A percentile compares a stretch with the other conserved stretches of the same genome.
Evolutionary conservation across 1,140 invertebrate species (phyloP).

Genomic region (Caenorhabditis elegans): DNA sequence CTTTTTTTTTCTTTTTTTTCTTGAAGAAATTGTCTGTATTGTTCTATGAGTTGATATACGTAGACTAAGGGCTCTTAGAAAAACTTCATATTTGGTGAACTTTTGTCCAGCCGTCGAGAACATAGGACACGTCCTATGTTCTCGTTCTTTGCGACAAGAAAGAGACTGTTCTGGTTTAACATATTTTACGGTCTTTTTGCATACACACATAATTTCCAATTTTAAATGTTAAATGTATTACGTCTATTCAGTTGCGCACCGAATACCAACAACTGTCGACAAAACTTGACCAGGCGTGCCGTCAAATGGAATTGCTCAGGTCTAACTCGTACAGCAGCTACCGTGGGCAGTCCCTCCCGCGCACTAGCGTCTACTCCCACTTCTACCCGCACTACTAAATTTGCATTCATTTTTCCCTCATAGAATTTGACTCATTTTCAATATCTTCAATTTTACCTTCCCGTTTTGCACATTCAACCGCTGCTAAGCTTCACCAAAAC

Average conservation of each 20-base stretch:
- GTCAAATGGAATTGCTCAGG: conserved; percentile 65
- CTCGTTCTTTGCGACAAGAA: too few relatives aligned
- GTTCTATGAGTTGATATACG: too few relatives aligned
- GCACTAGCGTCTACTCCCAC: conserved; percentile 61
- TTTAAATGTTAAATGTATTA: background rate
- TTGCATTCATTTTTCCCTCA: background rate
- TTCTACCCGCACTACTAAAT: conserved; percentile 65
- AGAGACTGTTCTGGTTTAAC: too few relatives aligned
- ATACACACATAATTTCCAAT: background rate
- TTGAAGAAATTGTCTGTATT: background rate
- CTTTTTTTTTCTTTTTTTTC: background rate
- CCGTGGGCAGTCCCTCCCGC: conserved; percentile 55
- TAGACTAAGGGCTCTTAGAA: too few relatives aligned
- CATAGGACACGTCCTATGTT: too few relatives aligned
- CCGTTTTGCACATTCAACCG: background rate
- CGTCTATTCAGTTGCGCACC: conserved; percentile 56
- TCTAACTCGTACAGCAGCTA: conserved; percentile 54
- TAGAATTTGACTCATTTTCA: too few relatives aligned
- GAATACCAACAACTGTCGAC: conserved; percentile 57
- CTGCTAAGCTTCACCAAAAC: background rate
- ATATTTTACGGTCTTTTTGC: too few relatives aligned
- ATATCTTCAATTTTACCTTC: too few relatives aligned
- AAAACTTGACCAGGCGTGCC: conserved; percentile 62
- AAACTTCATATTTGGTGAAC: too few relatives aligned
- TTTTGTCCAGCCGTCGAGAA: too few relatives aligned